Conservation (phyloP, 1,140 invertebrate species). For the Piezodorus guildinii region DNA sequence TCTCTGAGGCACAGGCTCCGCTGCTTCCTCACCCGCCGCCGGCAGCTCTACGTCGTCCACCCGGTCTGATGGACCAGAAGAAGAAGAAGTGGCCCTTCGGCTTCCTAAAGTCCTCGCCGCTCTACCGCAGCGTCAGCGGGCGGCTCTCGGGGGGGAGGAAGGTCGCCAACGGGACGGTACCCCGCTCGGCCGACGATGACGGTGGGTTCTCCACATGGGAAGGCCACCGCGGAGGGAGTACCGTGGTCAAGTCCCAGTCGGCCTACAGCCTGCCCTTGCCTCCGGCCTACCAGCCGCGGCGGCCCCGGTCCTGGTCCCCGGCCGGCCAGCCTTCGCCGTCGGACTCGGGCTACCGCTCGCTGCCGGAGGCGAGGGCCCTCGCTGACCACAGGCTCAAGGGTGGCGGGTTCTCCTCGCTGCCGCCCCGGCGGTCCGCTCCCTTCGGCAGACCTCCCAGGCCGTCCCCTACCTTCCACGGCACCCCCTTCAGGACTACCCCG, state of each 20-base stretch:
- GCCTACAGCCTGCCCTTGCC: constrained; percentile 24
- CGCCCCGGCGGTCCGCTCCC: constrained; percentile 37
- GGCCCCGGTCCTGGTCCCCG: constrained; percentile 22
- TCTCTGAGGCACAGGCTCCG: constrained; percentile 25
- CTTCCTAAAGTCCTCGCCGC: constrained; percentile 33
- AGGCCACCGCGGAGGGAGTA: constrained; percentile 23
- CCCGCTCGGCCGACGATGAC: constrained; percentile 25
- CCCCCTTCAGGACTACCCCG: constrained; percentile 42
- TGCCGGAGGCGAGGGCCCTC: constrained; percentile 14
- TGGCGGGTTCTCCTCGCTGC: constrained; percentile 37
- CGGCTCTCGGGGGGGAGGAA: constrained; percentile 29
- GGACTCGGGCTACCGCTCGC: constrained; percentile 34
- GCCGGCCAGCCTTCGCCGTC: not conserved
- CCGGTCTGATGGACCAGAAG: constrained; percentile 32
- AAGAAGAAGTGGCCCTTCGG: constrained; percentile 38
- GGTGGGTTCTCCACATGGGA: constrained; percentile 26
- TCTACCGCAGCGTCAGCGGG: constrained; percentile 37
- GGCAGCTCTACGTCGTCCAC: constrained; percentile 30
- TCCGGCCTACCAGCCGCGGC: constrained; percentile 23
- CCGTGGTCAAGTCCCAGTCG: constrained; percentile 25
- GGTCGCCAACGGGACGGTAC: constrained; percentile 23
- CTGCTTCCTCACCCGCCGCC: constrained; percentile 28
- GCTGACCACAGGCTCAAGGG: constrained; percentile 24
- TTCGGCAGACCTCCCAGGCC: constrained; percentile 25
- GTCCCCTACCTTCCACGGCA: constrained; percentile 52